These are phyloP conservation scores for Paradoxurus hermaphroditus DNA, from an alignment of 2,113 vertebrate genomes.

Conservation along the genomic window DNA sequence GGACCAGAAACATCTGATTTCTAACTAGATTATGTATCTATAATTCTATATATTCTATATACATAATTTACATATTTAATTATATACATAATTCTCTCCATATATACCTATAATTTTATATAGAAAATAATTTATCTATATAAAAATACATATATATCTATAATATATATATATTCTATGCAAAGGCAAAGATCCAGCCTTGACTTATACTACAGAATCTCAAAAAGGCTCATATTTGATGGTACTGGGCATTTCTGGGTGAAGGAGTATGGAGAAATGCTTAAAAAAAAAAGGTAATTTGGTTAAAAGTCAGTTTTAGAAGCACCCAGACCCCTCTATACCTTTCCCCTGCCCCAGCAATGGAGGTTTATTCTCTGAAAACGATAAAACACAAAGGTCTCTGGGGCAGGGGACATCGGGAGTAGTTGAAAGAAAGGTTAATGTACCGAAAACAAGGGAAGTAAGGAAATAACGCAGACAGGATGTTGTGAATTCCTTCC, in stretches of 20 bases:
- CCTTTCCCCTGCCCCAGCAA: not conserved
- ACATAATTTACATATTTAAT: too few species aligned
- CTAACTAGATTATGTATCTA: not conserved
- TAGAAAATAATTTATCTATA: too few species aligned
- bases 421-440: not conserved
- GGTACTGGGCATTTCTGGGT: not conserved
- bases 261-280: not conserved
- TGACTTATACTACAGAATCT: not conserved
- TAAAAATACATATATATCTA: too few species aligned
- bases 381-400: not conserved
- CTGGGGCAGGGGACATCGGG: not conserved
- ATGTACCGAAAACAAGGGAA: not conserved
- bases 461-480: not conserved
- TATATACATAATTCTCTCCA: too few species aligned
- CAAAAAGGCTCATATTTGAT: not conserved
- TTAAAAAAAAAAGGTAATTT: not conserved
- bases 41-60: too few species aligned
- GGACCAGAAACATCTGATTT: not conserved
- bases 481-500: not conserved
- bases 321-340: not conserved
- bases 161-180: too few species aligned
- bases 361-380: not conserved
- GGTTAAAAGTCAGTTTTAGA: not conserved
- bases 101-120: too few species aligned
- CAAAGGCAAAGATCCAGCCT: not conserved